A percentile compares a stretch with the other conserved stretches of the same genome.
phyloP scores from a whole-genome alignment of 2,797 vertebrate species.

The Tinamus major region DNA sequence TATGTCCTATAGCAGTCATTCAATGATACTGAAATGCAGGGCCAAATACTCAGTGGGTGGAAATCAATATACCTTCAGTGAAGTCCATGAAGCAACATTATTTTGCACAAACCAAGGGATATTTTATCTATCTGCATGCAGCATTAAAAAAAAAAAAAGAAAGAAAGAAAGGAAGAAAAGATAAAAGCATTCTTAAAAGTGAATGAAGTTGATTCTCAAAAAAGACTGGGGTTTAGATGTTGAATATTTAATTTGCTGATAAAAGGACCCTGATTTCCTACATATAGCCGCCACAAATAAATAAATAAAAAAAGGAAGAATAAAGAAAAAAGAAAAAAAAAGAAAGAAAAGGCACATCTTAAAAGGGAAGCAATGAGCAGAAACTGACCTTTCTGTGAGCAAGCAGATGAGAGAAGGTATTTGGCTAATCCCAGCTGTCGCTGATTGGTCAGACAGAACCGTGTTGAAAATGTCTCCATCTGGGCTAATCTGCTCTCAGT shows the following conservation, averaged over 20 bases:
- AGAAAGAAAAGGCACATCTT: conserved; percentile 79
- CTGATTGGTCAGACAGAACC: conserved; percentile 85
- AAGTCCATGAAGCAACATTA: background rate
- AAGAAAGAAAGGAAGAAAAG: conserved; percentile 45
- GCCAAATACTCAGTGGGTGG: conserved; percentile 9
- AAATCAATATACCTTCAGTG: background rate
- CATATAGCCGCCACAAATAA: conserved; percentile 77
- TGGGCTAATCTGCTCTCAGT: conserved; percentile 91
- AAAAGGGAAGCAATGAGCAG: conserved; percentile 88
- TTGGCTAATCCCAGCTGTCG: conserved; percentile 88
- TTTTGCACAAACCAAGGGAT: background rate
- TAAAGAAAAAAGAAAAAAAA: rapidly evolving
- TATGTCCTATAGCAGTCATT: background rate
- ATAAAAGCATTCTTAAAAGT: conserved; percentile 83
- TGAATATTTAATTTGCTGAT: conserved; percentile 88
- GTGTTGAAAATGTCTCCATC: conserved; percentile 92
- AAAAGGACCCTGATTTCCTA: conserved; percentile 82
- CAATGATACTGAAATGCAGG: background rate
- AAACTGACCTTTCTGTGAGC: conserved; percentile 91
- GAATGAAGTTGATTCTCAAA: conserved; percentile 82
- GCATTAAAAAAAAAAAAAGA: background rate
- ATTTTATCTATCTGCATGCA: conserved; percentile 35
- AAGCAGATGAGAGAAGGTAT: conserved; percentile 91
- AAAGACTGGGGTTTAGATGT: conserved; percentile 80
- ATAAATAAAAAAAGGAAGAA: background rate